A percentile compares a stretch with the other conserved stretches of the same genome.
Evolutionary conservation across 2,113 vertebrate species (phyloP).

Genomic region (Percina caprodes): DNA sequence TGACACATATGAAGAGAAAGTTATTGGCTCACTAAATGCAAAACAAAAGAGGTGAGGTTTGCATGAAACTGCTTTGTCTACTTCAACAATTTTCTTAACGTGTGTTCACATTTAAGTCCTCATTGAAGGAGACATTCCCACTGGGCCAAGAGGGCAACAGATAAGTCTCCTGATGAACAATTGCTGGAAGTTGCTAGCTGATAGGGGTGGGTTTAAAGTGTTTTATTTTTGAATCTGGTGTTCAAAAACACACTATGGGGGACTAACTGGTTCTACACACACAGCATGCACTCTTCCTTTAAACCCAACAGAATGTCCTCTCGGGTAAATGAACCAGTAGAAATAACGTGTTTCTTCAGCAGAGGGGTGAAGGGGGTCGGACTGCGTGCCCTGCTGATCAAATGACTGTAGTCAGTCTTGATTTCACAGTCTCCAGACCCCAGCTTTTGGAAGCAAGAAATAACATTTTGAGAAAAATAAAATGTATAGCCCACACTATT

Average conservation of each 20-base stretch:
- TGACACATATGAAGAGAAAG: not conserved
- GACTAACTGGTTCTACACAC: constrained; percentile 62
- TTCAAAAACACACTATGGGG: constrained; percentile 70
- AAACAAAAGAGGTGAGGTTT: constrained; percentile 10
- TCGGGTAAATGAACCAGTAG: constrained; percentile 48
- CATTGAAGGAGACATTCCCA: constrained; percentile 61
- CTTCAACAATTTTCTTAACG: not conserved
- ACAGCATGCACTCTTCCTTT: constrained; percentile 68
- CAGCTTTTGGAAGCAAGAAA: constrained; percentile 9
- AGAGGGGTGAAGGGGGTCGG: constrained; percentile 10
- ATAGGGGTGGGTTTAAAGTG: constrained; percentile 75
- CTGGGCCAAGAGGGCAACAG: constrained; percentile 67
- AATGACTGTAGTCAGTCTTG: constrained; percentile 29
- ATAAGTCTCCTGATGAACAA: constrained; percentile 81
- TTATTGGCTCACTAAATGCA: not conserved
- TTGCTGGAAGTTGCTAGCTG: constrained; percentile 81
- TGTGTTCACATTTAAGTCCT: constrained; percentile 42
- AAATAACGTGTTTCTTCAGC: constrained; percentile 52
- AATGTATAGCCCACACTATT: constrained; percentile 12
- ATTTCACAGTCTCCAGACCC: not conserved
- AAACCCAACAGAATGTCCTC: constrained; percentile 43
- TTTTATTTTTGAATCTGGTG: constrained; percentile 77
- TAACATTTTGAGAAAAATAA: not conserved
- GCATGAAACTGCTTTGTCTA: not conserved
- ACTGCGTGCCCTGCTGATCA: constrained; percentile 21